Evolutionary conservation across 2,888 invertebrate genomes (phyloP), one percentile per base, ranked within the genome.

Genomic region (Polydrusus tereticollis): DNA sequence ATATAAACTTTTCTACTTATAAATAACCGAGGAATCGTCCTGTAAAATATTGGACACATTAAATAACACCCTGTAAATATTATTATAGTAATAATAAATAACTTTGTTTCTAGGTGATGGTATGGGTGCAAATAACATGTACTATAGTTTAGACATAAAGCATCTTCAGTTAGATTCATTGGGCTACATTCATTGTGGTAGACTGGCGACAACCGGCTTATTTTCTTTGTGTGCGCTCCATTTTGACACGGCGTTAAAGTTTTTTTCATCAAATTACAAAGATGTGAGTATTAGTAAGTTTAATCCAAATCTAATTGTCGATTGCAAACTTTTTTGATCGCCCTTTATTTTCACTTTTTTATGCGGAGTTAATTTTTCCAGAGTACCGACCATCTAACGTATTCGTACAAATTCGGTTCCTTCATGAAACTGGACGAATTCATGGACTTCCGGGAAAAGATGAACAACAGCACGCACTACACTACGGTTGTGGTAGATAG

Each of bases 331-430:
- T n/a, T n/a, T n/a, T n/a, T n/a, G n/a, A n/a, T n/a, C 16, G 6
- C 2, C 2, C 7, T 38, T 38, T 38, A 2, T 38, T 38, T 2
- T 38, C 36, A 16, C 14, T 36, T 6, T 58, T 41, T 21, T n/a
- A 72, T 38, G n/a, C n/a, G 26, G 29, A 2, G 26, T 55, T 43
- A 43, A 7, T 62, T 80, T 52, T 82, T 84, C 59, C 87, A 95
- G 94, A 94, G 95, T 80, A 90, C 95, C 57, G 98, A 98, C 84
- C 95, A 96, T 84, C 88, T 98, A 64, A 94, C 96, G 23, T 92
- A 94, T 81, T 94, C 95, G 7, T 98, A 97, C 87, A 97, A 97
- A 83, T 97, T 93, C 86, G 97, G 98, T 10, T 96, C 97, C 50
- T 97, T 97, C 87, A 91, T 93, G 77, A 97, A 97, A 88, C 90